phyloP scores from a whole-genome alignment of 2,797 vertebrate species.

The Spondyliosoma cantharus region DNA sequence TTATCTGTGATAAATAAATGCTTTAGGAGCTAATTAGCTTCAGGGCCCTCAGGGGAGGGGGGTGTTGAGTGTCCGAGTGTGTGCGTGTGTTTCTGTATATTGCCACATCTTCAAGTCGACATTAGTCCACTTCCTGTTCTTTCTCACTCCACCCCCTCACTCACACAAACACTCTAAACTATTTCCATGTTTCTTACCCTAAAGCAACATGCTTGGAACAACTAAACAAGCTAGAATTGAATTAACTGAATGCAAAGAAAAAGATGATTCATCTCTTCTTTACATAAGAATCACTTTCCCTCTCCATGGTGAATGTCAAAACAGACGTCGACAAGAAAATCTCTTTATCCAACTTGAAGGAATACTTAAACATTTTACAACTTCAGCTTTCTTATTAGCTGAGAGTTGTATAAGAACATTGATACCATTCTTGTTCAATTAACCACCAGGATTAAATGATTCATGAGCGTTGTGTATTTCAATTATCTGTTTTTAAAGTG shows the following conservation, averaged over 20 bases:
- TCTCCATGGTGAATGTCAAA: not conserved
- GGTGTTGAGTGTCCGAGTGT: slow-evolving; percentile 79
- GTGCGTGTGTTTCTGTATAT: slow-evolving; percentile 59
- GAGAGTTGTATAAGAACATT: too few species aligned
- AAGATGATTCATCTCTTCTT: slow-evolving; percentile 19
- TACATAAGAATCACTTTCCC: slow-evolving; percentile 33
- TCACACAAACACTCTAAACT: slow-evolving; percentile 7
- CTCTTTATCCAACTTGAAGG: not conserved
- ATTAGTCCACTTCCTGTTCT: slow-evolving; percentile 70
- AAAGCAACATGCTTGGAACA: slow-evolving; percentile 40
- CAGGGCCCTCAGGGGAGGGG: slow-evolving; percentile 73
- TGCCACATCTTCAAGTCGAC: slow-evolving; percentile 70
- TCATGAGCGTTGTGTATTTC: slow-evolving; percentile 13
- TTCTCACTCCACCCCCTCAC: slow-evolving; percentile 36
- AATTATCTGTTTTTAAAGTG: not conserved
- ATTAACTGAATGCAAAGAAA: slow-evolving; percentile 11
- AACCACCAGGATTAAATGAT: slow-evolving; percentile 34
- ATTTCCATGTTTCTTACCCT: slow-evolving; percentile 31
- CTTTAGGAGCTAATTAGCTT: slow-evolving; percentile 86
- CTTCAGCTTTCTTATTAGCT: not conserved
- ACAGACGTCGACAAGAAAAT: slow-evolving; percentile 9
- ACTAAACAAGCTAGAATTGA: slow-evolving; percentile 38
- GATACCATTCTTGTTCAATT: not conserved
- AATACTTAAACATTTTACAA: slow-evolving; percentile 1
- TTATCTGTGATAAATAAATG: slow-evolving; percentile 89